phyloP scores from a whole-genome alignment of 37 sponge, comb jelly and placozoan genomes.

The Petrosia ficiformis region DNA sequence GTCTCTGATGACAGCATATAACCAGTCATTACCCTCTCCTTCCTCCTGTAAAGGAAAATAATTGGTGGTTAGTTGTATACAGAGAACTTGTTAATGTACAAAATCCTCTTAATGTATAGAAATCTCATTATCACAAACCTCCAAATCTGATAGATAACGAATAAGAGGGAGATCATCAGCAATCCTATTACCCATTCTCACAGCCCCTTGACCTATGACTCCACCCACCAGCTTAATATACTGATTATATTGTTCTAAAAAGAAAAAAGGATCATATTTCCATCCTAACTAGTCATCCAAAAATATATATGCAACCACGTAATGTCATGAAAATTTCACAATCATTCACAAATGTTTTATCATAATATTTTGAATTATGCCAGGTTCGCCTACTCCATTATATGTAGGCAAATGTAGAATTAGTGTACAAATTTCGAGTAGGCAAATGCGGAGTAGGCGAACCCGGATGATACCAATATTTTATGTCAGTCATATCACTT shows the following conservation, averaged over 20 bases:
- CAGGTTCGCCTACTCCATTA: background rate
- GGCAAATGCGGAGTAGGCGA: too few species aligned
- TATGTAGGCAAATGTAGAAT: too few species aligned
- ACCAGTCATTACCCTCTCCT: constrained; percentile 75
- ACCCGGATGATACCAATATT: too few species aligned
- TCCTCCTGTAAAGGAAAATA: constrained; percentile 46
- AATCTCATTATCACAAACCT: background rate
- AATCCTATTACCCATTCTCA: constrained; percentile 61
- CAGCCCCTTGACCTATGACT: constrained; percentile 75
- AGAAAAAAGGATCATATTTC: background rate
- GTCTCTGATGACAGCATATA: constrained; percentile 59
- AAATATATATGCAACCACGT: too few species aligned
- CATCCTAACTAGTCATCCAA: background rate
- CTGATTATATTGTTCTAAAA: constrained; percentile 51
- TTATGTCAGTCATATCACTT: too few species aligned
- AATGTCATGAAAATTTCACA: too few species aligned
- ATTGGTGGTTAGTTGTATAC: too few species aligned
- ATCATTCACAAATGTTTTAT: too few species aligned
- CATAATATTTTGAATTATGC: too few species aligned
- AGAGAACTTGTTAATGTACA: too few species aligned
- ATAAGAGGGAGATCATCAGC: constrained; percentile 65
- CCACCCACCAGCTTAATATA: constrained; percentile 86
- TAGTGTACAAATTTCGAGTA: too few species aligned
- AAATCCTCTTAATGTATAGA: too few species aligned
- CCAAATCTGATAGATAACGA: constrained; percentile 58